phyloP scores from a whole-genome alignment of 2,888 invertebrate genomes.

The Tinea semifulvella region DNA sequence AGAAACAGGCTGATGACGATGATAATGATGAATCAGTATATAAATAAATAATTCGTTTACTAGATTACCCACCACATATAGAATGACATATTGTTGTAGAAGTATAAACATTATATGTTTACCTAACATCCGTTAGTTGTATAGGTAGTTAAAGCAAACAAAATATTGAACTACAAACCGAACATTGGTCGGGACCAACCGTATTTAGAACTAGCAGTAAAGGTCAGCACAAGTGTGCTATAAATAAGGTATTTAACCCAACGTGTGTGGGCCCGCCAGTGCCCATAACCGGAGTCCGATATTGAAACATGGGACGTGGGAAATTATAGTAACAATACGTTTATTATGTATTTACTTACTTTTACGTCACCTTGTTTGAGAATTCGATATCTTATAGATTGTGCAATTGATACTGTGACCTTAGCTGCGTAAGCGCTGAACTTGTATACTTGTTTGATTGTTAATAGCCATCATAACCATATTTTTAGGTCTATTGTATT shows the following conservation, averaged over 20 bases:
- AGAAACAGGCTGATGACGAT: too few relatives aligned
- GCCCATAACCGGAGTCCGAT: constrained; percentile 38
- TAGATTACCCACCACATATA: too few relatives aligned
- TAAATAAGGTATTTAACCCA: constrained; percentile 60
- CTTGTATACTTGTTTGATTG: neutral
- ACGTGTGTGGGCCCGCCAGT: constrained; percentile 48
- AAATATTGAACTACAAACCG: constrained; percentile 32
- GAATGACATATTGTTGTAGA: too few relatives aligned
- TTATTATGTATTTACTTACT: constrained; percentile 1
- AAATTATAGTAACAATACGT: constrained; percentile 14
- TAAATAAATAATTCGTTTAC: too few relatives aligned
- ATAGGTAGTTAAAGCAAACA: constrained; percentile 36
- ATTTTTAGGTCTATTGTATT: too few relatives aligned
- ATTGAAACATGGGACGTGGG: constrained; percentile 19
- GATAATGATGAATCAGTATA: too few relatives aligned
- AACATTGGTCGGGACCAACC: constrained; percentile 33
- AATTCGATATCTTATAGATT: constrained; percentile 4
- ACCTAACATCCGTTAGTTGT: constrained; percentile 29
- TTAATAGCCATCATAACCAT: constrained; percentile 1
- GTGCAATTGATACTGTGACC: constrained; percentile 8
- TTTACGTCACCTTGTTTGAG: constrained; percentile 3
- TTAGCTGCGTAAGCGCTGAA: constrained; percentile 5
- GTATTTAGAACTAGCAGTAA: constrained; percentile 39
- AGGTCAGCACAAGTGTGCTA: constrained; percentile 50
- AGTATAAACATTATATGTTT: neutral